Base-by-base conservation (phyloP, 2,113 vertebrate species). In the Melospiza melodia region DNA sequence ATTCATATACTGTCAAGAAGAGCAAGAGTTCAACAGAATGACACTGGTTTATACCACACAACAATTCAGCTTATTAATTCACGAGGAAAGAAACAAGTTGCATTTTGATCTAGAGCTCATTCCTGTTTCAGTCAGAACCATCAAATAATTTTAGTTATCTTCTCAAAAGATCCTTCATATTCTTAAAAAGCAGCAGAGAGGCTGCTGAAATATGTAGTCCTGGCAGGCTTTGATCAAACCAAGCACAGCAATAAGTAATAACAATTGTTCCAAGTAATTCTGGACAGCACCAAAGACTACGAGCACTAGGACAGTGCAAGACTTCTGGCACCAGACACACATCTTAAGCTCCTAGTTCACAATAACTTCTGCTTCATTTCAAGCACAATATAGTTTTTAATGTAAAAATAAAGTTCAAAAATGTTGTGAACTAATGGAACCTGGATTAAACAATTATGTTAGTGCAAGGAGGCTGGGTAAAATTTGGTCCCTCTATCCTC, bases 191-290 rank as follows among this genome's bases (percentile, higher is more conserved):
- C 35, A 84, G 19, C 31, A 79, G 22, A 82, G 25, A 83, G 69
- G 72, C 59, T 91, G 41, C 83, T 93, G 86, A 96, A 94, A 69
- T 57, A 89, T 4, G 17, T 25, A 76, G 52, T 68, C n/a, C 57
- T 74, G 67, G 39, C 35, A 92, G 51, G 39, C 43, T 92, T 91
- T 82, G 84, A 92, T 85, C 79, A 86, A 97, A 83, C 33, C 33
- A 78, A 88, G 77, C 21, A 67, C 22, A 74, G 39, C 17, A 94
- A 83, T 67, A 83, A 94, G 84, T 58, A 91, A 61, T 0, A 0
- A 23, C 35, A 94, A 93, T 46, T 54, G 48, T 63, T 90, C 71
- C 92, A 93, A 87, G 55, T 68, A 59, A 82, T 54, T 92, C 74
- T 93, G 95, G 71, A 95, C 78, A 93, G 74, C 84, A 95, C 81